Evolutionary conservation across 2,797 vertebrate genomes (phyloP), one percentile per base, ranked within the genome.

Genomic region (Sebastes reedi): DNA sequence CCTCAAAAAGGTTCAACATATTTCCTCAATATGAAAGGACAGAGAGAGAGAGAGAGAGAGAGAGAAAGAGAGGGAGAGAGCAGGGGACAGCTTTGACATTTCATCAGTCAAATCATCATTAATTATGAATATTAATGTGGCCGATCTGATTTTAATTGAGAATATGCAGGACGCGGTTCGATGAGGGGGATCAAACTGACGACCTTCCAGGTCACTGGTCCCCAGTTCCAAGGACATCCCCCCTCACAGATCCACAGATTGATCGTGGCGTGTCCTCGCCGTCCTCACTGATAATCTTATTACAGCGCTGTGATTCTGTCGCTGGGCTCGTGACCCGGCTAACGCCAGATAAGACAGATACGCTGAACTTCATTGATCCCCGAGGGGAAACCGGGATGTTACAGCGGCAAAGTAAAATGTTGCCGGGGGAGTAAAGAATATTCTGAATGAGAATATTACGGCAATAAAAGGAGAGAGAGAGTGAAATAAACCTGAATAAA

Each of bases 21-120:
- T 64, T 32, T 80, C 42, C 8, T 3, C 50, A 39, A 20, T 9
- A 16, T 1, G n/a, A 67, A 20, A 16, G 34, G 5, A 32, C 10
- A 14, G 9, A 36, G 20, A 22, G 22, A 42, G 14, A 16, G 46
- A n/a, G 9, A 13, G 18, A 12, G 55, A 20, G 0, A 5, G 74
- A 81, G 25, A 11, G 9, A 3, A 6, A 16, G 46, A n/a, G 13
- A 18, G n/a, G 3, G 25, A 24, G 25, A 24, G 2, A 2, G 30
- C 9, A 6, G 13, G n/a, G 22, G 50, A 55, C 68, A 66, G 61
- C 50, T 75, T 16, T 76, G 81, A 86, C 82, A 84, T 85, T 89
- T 69, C 65, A 81, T 85, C 76, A 70, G 70, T 89, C 81, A 85
- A 76, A 79, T 72, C 73, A 32, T 81, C 76, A 65, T 82, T 80